phyloP scores from a whole-genome alignment of 2,797 vertebrate species.

The Acanthornis magna region DNA sequence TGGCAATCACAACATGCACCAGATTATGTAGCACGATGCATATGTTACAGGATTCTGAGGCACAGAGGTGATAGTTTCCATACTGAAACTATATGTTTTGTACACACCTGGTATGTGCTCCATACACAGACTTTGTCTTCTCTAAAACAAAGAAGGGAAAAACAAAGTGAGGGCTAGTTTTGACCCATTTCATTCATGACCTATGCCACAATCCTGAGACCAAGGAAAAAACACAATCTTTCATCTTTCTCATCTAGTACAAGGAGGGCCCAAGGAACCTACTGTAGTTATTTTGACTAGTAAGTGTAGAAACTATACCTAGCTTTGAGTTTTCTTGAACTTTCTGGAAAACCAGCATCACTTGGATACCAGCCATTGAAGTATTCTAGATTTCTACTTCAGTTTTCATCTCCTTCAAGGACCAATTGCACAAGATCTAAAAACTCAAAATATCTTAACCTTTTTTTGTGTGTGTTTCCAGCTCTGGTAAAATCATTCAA shows the following conservation, averaged over 20 bases:
- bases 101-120: background rate
- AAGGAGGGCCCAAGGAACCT: fast-evolving
- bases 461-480: background rate
- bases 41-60: background rate
- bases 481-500: background rate
- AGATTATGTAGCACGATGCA: background rate
- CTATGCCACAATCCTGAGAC: background rate
- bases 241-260: background rate
- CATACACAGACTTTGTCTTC: background rate
- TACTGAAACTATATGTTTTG: conserved; percentile 20
- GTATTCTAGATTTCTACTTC: background rate
- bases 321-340: background rate
- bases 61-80: conserved; percentile 15
- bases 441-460: background rate
- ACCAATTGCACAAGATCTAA: background rate
- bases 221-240: background rate
- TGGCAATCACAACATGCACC: background rate
- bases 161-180: background rate
- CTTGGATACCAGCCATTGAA: background rate
- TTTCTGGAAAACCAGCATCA: background rate
- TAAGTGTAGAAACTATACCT: background rate
- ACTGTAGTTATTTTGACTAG: background rate
- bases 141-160: background rate
- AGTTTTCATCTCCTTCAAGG: background rate
- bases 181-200: background rate